Evolutionary conservation across 2,113 vertebrate genomes (phyloP).

Genomic region (Gallinago paraguaiae): DNA sequence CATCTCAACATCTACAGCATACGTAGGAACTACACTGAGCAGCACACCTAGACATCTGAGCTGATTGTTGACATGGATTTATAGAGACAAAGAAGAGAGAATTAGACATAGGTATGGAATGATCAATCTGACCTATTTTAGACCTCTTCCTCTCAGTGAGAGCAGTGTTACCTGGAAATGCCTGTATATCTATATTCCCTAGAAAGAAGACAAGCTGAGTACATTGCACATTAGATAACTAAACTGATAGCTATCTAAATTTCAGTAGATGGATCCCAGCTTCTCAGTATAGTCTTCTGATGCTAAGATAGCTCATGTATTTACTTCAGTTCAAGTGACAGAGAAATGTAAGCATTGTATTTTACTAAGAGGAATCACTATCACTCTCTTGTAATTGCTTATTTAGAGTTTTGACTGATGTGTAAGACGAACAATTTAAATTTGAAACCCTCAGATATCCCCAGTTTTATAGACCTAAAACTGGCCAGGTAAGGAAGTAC

Average conservation of each 20-base stretch:
- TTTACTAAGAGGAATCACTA: neutral
- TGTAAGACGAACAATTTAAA: neutral
- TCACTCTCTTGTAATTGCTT: neutral
- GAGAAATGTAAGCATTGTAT: neutral
- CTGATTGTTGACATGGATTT: neutral
- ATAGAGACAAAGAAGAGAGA: neutral
- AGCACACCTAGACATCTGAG: neutral
- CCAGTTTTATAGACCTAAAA: neutral
- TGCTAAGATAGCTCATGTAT: neutral
- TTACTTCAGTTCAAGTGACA: neutral
- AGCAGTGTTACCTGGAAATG: neutral
- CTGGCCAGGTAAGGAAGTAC: neutral
- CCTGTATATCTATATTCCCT: neutral
- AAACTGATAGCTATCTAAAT: neutral
- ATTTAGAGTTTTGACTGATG: neutral
- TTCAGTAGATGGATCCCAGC: neutral
- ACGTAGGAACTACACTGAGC: neutral
- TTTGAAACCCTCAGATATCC: neutral
- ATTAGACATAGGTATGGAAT: neutral
- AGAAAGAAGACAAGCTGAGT: neutral
- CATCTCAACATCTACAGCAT: neutral
- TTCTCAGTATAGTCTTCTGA: neutral
- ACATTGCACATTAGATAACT: neutral
- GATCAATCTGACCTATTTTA: neutral
- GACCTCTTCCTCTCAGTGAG: neutral